Conservation (phyloP, 1,140 invertebrate species). For the Tetragnatha versicolor region DNA sequence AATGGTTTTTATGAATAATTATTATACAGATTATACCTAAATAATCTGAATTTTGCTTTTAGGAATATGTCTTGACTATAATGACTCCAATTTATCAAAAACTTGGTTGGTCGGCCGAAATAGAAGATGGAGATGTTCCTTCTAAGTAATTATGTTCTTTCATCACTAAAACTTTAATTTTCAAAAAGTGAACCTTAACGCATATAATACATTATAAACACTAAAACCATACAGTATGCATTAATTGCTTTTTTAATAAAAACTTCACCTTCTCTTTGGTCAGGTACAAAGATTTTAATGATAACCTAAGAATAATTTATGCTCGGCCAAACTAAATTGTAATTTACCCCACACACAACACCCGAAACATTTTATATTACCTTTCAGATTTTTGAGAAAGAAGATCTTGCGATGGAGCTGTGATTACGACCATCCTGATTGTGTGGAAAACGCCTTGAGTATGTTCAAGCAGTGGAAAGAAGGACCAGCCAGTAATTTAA, state of each 20-base stretch:
- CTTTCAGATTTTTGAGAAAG: constrained; percentile 22
- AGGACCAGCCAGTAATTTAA: background rate
- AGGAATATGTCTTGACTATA: constrained; percentile 70
- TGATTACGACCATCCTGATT: constrained; percentile 43
- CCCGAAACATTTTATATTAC: no score
- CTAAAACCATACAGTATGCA: no score
- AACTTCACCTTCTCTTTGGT: no score
- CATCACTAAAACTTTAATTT: no score
- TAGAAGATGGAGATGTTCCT: background rate
- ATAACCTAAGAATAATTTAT: no score
- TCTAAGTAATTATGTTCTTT: background rate
- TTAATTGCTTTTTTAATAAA: no score
- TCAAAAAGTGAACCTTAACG: no score
- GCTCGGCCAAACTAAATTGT: no score
- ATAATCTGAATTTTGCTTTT: constrained; percentile 59
- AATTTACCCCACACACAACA: no score
- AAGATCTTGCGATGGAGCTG: constrained; percentile 43
- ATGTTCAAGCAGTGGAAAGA: constrained; percentile 52
- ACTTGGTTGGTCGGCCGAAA: constrained; percentile 69
- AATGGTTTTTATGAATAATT: background rate
- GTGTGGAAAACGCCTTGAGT: constrained; percentile 41
- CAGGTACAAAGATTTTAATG: no score
- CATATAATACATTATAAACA: no score
- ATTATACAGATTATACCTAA: background rate
- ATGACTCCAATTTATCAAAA: constrained; percentile 70